A percentile compares a stretch with the other conserved stretches of the same genome.
Evolutionary conservation across 1,140 invertebrate genomes (phyloP).

Genomic region (Listronotus oregonensis): DNA sequence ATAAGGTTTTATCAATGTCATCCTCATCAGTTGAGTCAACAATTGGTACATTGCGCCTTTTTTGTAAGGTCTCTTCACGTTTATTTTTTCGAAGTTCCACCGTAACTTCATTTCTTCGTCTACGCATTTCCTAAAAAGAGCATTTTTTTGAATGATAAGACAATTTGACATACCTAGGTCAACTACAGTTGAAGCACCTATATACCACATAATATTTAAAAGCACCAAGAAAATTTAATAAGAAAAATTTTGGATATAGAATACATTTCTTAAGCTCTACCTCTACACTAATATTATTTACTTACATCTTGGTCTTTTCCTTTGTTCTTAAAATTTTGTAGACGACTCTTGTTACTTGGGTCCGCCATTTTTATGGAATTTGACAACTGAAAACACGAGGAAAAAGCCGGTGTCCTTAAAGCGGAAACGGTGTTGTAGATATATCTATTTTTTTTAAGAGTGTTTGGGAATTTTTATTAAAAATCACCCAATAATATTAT

Average conservation of each 20-base stretch:
- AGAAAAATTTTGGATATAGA: not conserved
- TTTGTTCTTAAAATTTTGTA: conserved; percentile 95
- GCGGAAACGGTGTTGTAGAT: too few relatives aligned
- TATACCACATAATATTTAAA: not conserved
- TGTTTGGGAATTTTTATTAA: too few relatives aligned
- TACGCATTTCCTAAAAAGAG: conserved; percentile 84
- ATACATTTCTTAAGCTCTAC: not conserved
- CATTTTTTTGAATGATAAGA: not conserved
- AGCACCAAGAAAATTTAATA: not conserved
- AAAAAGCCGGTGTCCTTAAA: too few relatives aligned
- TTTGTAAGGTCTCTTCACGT: conserved; percentile 93
- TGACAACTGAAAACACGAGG: conserved; percentile 45
- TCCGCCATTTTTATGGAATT: conserved; percentile 76
- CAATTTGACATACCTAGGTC: not conserved
- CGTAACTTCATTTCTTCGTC: conserved; percentile 92
- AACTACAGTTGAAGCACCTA: not conserved
- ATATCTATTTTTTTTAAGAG: too few relatives aligned
- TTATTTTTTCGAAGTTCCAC: conserved; percentile 96
- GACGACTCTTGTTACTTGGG: conserved; percentile 76
- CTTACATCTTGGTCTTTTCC: conserved; percentile 96
- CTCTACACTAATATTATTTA: conserved; percentile 47
- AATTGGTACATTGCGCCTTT: conserved; percentile 90
- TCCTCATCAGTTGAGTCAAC: conserved; percentile 82
- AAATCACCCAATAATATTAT: too few relatives aligned
- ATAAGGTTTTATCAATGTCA: conserved; percentile 71